A percentile compares a stretch with the other conserved stretches of the same genome.
Evolutionary conservation across 2,888 invertebrate species (phyloP).

Genomic region (Chrysotoxum bicinctum): DNA sequence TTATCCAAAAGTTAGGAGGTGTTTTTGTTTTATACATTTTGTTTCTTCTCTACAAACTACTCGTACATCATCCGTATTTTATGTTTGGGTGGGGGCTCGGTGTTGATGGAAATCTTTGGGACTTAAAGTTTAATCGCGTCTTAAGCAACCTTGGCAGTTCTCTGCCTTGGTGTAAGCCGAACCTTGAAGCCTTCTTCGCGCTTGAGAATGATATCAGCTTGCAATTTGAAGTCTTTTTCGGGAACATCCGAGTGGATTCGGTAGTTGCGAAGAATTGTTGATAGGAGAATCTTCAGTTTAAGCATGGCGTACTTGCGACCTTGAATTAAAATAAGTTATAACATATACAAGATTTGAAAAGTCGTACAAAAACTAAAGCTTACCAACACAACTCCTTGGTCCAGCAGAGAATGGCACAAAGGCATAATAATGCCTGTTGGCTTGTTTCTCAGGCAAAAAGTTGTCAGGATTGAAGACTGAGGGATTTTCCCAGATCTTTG

Average conservation of each 20-base stretch:
- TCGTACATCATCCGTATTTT: slow-evolving; percentile 31
- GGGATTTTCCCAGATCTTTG: slow-evolving; percentile 89
- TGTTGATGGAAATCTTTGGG: slow-evolving; percentile 41
- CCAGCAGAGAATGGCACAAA: slow-evolving; percentile 93
- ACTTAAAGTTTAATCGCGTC: neutral
- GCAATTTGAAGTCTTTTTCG: slow-evolving; percentile 87
- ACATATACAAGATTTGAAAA: neutral
- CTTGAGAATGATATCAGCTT: slow-evolving; percentile 90
- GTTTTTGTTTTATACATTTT: slow-evolving; percentile 26
- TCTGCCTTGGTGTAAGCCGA: slow-evolving; percentile 85
- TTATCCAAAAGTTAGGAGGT: slow-evolving; percentile 32
- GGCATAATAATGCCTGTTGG: slow-evolving; percentile 90
- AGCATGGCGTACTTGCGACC: slow-evolving; percentile 91
- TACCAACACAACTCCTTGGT: slow-evolving; percentile 90
- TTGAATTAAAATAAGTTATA: slow-evolving; percentile 77
- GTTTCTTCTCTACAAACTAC: slow-evolving; percentile 62
- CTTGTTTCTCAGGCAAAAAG: slow-evolving; percentile 90
- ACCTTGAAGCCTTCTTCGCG: slow-evolving; percentile 90
- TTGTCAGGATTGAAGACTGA: slow-evolving; percentile 91
- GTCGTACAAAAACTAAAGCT: slow-evolving; percentile 75
- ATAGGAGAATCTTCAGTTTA: slow-evolving; percentile 89
- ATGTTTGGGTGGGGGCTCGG: neutral
- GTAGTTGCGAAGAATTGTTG: slow-evolving; percentile 89
- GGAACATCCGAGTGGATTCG: slow-evolving; percentile 86
- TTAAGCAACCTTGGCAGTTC: slow-evolving; percentile 72